Evolutionary conservation across 2,888 invertebrate genomes (phyloP), one percentile per base, ranked within the genome.

Genomic region (Standfussiana lucernea): DNA sequence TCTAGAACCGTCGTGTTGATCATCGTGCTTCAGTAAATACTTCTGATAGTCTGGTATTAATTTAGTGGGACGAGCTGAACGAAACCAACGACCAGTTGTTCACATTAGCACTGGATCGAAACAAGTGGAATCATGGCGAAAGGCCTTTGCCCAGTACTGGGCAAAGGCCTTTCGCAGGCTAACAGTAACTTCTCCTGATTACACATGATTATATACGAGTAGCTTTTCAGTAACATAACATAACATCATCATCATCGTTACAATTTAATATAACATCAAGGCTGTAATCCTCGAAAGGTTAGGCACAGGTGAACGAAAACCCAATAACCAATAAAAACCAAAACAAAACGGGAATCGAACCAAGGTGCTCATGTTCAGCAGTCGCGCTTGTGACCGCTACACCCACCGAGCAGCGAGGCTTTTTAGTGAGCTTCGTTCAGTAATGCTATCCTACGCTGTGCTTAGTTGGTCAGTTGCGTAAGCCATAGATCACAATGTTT

Each of bases 401-500:
- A n/a, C n/a, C n/a, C n/a, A n/a, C n/a, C n/a, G n/a, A n/a, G n/a
- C n/a, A n/a, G n/a, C n/a, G n/a, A n/a, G n/a, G 8, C 13, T 24
- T 28, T 53, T n/a, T 18, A n/a, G 35, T 68, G 4, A n/a, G 50
- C n/a, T 1, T 50, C n/a, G n/a, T 15, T 47, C 8, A 32, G 24
- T 21, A 56, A 70, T 15, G 59, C 24, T 32, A 5, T 53, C 24
- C 4, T 28, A 24, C 15, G n/a, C n/a, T 59, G 15, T 32, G 40
- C 18, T 62, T 45, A 62, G 53, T 42, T 62, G 10, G 10, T 28
- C 15, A 62, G 2, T 79, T 70, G 32, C 24, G 24, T 32, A 70
- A 35, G 32, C 13, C 15, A 70, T 78, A 21, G 24, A 70, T 45
- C 42, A 50, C 72, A 80, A n/a, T 62, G 53, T 53, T 79, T 73